phyloP scores from a whole-genome alignment of 1,140 invertebrate species.

The Drosophila kohkoa region DNA sequence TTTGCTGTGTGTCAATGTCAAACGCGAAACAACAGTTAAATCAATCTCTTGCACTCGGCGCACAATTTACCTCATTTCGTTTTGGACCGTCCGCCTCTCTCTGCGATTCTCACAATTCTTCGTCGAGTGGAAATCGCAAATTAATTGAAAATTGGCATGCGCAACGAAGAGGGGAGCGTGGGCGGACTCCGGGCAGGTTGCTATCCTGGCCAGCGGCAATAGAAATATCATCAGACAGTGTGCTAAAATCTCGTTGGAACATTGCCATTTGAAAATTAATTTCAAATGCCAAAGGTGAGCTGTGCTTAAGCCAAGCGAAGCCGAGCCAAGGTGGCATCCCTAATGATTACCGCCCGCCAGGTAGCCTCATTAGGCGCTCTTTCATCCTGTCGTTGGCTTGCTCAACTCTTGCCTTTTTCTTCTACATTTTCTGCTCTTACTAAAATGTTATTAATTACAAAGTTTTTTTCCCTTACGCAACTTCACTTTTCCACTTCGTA shows the following conservation, averaged over 20 bases:
- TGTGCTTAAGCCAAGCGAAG: conserved; percentile 33
- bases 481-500: conserved; percentile 19
- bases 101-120: conserved; percentile 11
- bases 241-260: conserved; percentile 19
- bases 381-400: neutral
- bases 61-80: conserved; percentile 7
- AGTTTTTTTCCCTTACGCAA: conserved; percentile 15
- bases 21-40: conserved; percentile 31
- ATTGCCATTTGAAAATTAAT: conserved; percentile 48
- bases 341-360: conserved; percentile 46
- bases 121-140: conserved; percentile 58
- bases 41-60: conserved; percentile 27
- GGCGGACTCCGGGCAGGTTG: neutral
- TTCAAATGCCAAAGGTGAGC: conserved; percentile 47
- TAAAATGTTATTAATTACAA: conserved; percentile 21
- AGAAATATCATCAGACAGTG: conserved; percentile 19
- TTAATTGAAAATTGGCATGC: conserved; percentile 42
- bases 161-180: neutral
- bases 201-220: conserved; percentile 3
- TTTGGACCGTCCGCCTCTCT: conserved; percentile 1
- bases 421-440: neutral
- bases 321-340: conserved; percentile 24
- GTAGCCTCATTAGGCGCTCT: conserved; percentile 40
- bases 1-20: conserved; percentile 44
- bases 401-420: neutral